These are phyloP conservation scores for Eupithecia dodoneata DNA, from an alignment of 2,888 invertebrate species.

Conservation along the genomic window DNA sequence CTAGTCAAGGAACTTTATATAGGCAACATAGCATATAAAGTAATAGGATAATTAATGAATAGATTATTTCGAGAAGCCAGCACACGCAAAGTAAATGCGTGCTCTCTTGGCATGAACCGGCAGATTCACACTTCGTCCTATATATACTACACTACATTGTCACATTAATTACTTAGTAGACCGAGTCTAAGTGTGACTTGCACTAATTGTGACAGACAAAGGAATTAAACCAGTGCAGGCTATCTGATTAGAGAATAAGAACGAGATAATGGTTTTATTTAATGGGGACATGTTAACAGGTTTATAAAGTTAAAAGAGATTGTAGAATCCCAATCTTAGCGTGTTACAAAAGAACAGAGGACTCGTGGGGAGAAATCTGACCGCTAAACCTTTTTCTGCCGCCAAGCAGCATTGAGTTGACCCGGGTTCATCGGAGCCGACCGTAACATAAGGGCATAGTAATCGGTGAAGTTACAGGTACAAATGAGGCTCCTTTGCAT, in stretches of 20 bases:
- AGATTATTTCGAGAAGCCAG: not conserved
- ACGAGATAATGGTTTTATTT: not conserved
- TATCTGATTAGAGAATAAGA: constrained; percentile 15
- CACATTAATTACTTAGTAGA: constrained; percentile 8
- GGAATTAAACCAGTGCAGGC: constrained; percentile 11
- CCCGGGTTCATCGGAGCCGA: not conserved
- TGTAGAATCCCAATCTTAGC: not conserved
- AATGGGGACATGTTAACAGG: not conserved
- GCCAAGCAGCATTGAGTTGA: not conserved
- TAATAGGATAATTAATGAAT: not conserved
- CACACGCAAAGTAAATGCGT: not conserved
- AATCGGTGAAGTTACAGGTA: not conserved
- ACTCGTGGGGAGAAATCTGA: not conserved
- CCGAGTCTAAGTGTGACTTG: constrained; percentile 11
- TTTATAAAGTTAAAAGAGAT: not conserved
- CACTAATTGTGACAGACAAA: constrained; percentile 13
- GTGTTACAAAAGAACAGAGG: not conserved
- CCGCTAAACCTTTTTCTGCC: not conserved
- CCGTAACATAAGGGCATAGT: not conserved
- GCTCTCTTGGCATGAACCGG: not conserved
- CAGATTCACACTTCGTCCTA: not conserved
- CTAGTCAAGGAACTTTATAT: not conserved
- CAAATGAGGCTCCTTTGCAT: too few relatives aligned
- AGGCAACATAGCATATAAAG: not conserved
- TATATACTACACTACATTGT: constrained; percentile 10